Base-by-base conservation (phyloP, 2,888 invertebrate species). In the Volucella bombylans region DNA sequence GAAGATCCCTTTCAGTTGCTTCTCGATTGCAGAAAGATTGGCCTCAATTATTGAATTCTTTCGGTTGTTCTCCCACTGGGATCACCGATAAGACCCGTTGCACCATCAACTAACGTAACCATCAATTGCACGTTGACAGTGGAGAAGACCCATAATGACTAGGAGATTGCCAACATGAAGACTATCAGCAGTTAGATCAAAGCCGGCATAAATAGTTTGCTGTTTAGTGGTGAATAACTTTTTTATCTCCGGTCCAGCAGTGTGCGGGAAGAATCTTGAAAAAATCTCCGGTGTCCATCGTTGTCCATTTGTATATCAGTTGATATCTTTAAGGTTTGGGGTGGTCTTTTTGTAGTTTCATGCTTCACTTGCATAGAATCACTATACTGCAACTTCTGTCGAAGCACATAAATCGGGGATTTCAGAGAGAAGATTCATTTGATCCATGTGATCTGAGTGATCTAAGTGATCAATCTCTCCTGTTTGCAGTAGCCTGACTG, bases 111-210 rank as follows among this genome's bases (percentile, higher is more conserved):
- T 91, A 99, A 90, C 43, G 97, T n/a, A n/a, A n/a, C n/a, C n/a
- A n/a, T n/a, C 97, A 89, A 99, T 96, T 38, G 95, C 96, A 89
- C 98, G 92, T 91, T 98, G 97, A 94, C 97, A 97, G 89, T 98
- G 98, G 23, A 99, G 90, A 12, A 99, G 93, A 88, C 97, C 97
- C 88, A 97, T 95, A 52, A 99, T 93, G 41, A 99, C 95, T 43
- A 99, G 92, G 14, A 99, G 94, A 93, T 99, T 99, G 18, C 99
- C 99, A 50, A 99, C 94, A 91, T 99, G 99, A 43, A 99, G 94
- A 92, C 98, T 98, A 88, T 96, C 94, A 0, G 99, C 97, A 0
- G 99, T 99, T 0, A 99, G 99, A 93, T 99, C 99, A 92, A 99
- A 99, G 0, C 99, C 99, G 72, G 98, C 98, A 91, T 99, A 99